These are phyloP conservation scores for Nomada ferruginata DNA, from an alignment of 2,888 invertebrate genomes.

Conservation along the genomic window DNA sequence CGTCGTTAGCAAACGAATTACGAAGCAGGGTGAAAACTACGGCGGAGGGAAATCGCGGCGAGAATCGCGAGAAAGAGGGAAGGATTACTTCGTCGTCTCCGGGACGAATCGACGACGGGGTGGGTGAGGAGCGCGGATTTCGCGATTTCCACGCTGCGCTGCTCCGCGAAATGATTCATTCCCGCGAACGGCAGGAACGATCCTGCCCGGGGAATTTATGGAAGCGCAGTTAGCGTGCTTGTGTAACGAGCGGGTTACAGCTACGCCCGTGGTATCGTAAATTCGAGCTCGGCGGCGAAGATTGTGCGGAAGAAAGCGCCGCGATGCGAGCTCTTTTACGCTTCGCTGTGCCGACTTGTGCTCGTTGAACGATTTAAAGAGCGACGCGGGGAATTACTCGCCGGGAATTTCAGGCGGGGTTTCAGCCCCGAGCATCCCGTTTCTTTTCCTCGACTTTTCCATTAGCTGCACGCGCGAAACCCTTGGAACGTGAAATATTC, in stretches of 20 bases:
- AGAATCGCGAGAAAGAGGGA: too few relatives aligned
- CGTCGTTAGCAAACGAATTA: too few relatives aligned
- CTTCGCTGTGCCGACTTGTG: neutral
- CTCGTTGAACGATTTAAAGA: neutral
- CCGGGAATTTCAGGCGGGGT: neutral
- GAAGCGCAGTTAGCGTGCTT: neutral
- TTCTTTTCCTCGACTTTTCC: neutral
- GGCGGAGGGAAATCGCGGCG: too few relatives aligned
- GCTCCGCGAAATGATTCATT: constrained; percentile 30
- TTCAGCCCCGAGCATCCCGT: neutral
- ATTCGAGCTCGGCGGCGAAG: constrained; percentile 6
- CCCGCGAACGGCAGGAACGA: neutral
- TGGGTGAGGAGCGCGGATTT: too few relatives aligned
- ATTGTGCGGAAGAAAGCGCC: constrained; percentile 3
- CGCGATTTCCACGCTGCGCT: too few relatives aligned
- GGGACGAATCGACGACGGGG: too few relatives aligned
- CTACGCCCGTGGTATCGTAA: constrained; percentile 28
- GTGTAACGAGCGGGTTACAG: constrained; percentile 11
- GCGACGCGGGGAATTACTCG: neutral
- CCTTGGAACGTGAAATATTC: too few relatives aligned
- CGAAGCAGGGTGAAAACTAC: too few relatives aligned
- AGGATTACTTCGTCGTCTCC: too few relatives aligned
- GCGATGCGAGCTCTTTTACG: constrained; percentile 15
- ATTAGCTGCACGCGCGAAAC: neutral
- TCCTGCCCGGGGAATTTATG: constrained; percentile 30